Conservation (phyloP, 2,797 vertebrate genomes). For the Aratinga solstitialis region DNA sequence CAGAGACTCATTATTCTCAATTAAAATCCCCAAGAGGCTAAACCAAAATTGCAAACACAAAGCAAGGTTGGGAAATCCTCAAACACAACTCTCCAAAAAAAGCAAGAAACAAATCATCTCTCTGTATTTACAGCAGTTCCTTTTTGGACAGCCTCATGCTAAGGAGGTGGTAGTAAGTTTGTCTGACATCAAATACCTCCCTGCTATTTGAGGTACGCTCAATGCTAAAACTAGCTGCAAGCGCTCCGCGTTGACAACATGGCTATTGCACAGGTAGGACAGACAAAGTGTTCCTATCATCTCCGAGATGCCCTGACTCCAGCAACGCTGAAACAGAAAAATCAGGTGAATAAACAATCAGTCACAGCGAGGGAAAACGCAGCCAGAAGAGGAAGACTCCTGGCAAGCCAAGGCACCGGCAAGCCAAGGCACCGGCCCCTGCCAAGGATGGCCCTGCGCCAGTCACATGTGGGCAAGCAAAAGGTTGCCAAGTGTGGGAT, state of each 20-base stretch:
- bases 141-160: neutral
- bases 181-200: neutral
- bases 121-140: neutral
- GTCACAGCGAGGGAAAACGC: conserved; percentile 22
- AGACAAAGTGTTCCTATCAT: conserved; percentile 1
- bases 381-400: conserved; percentile 75
- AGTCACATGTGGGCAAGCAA: conserved; percentile 64
- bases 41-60: neutral
- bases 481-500: conserved; percentile 65
- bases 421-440: conserved; percentile 57
- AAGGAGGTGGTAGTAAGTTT: neutral
- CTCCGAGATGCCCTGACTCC: conserved; percentile 29
- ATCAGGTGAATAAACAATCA: conserved; percentile 70
- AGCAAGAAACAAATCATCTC: neutral
- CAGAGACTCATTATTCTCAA: neutral
- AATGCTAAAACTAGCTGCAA: neutral
- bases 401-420: conserved; percentile 79
- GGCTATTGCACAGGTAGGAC: neutral
- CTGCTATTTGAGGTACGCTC: neutral
- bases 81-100: neutral
- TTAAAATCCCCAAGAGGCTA: neutral
- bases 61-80: neutral
- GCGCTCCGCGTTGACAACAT: neutral
- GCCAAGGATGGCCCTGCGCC: conserved; percentile 72
- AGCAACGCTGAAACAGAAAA: conserved; percentile 14